Evolutionary conservation across 2,113 vertebrate genomes (phyloP).

Genomic region (Antidorcas marsupialis): DNA sequence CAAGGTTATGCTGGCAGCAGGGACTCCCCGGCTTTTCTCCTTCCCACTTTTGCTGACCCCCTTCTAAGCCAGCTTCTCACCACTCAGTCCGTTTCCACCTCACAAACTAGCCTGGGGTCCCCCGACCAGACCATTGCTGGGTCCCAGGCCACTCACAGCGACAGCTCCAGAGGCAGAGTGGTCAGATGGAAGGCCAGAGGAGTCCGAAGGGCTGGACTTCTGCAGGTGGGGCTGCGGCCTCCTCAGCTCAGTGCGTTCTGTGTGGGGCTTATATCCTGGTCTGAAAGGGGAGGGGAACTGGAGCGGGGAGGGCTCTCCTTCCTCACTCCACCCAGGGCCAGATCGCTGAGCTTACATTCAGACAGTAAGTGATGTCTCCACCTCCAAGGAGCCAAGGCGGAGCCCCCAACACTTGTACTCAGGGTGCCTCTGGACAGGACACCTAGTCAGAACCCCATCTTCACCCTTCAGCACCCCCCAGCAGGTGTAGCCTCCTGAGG

Average conservation of each 20-base stretch:
- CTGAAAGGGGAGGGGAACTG: constrained; percentile 11
- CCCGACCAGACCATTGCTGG: not conserved
- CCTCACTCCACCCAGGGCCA: not conserved
- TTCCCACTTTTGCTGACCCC: not conserved
- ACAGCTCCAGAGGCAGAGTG: not conserved
- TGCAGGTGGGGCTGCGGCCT: not conserved
- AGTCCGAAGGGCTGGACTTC: not conserved
- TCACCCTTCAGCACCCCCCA: not conserved
- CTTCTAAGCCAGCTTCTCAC: not conserved
- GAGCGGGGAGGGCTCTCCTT: not conserved
- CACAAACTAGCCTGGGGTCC: not conserved
- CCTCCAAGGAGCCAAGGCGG: not conserved
- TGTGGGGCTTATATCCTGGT: constrained; percentile 45
- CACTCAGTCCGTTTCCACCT: not conserved
- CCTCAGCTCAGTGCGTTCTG: not conserved
- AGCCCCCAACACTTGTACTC: not conserved
- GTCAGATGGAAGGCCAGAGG: not conserved
- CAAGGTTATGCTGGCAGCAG: not conserved
- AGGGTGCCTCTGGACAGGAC: not conserved
- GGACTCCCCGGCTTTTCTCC: not conserved
- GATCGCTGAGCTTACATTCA: not conserved
- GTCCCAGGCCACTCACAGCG: constrained; percentile 21
- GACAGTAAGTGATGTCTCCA: not conserved
- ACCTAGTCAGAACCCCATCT: not conserved
- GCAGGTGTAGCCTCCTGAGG: not conserved